Evolutionary conservation across 2,113 vertebrate genomes (phyloP).

Genomic region (Solenodon paradoxus): DNA sequence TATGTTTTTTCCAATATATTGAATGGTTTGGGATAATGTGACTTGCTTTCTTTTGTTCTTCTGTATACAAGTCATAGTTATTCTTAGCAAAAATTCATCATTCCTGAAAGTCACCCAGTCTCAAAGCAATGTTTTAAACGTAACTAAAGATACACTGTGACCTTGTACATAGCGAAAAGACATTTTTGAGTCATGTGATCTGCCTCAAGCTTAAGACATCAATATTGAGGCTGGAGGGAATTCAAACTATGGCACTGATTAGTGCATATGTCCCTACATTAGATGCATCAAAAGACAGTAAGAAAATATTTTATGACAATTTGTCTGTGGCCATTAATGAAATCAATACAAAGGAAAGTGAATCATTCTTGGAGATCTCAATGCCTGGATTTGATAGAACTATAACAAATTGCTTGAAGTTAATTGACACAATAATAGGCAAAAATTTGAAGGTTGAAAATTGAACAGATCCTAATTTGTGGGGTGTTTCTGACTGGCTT

Average conservation of each 20-base stretch:
- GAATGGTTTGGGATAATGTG: not conserved
- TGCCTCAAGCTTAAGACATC: slow-evolving; percentile 45
- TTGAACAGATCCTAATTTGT: not conserved
- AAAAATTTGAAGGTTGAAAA: not conserved
- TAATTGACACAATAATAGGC: not conserved
- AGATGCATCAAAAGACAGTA: not conserved
- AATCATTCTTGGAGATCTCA: not conserved
- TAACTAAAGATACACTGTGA: slow-evolving; percentile 48
- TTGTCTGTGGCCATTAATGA: slow-evolving; percentile 56
- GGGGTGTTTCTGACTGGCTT: not conserved
- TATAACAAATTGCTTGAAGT: not conserved
- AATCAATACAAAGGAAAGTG: not conserved
- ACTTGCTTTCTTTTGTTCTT: not conserved
- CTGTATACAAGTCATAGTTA: slow-evolving; percentile 5
- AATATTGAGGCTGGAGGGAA: slow-evolving; percentile 16
- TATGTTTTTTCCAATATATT: not conserved
- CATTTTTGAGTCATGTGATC: slow-evolving; percentile 34
- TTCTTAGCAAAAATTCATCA: slow-evolving; percentile 26
- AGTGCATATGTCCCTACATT: not conserved
- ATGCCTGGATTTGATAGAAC: not conserved
- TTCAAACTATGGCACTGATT: slow-evolving; percentile 42
- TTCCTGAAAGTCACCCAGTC: slow-evolving; percentile 56
- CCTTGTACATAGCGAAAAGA: slow-evolving; percentile 40
- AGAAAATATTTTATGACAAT: slow-evolving; percentile 52
- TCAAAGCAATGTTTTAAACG: slow-evolving; percentile 3